Evolutionary conservation across 2,113 vertebrate species (phyloP).

Genomic region (Nothobranchius kuhntae): DNA sequence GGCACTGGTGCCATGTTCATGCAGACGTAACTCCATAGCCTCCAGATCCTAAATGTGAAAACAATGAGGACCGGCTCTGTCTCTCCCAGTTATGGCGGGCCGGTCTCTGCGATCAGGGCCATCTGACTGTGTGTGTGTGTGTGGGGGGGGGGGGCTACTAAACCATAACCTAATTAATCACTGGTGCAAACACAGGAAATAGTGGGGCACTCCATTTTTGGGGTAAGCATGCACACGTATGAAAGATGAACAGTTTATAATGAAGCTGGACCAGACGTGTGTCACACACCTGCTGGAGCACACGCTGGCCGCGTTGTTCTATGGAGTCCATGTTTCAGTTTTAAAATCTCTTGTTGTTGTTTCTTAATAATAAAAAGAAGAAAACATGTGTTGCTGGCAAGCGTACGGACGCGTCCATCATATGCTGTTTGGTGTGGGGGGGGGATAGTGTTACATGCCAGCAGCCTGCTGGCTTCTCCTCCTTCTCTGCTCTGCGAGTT

Average conservation of each 20-base stretch:
- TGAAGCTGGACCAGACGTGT: too few relatives aligned
- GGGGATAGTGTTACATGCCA: constrained; percentile 67
- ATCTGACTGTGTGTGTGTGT: constrained; percentile 12
- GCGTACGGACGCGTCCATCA: constrained; percentile 42
- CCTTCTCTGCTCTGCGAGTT: constrained; percentile 42
- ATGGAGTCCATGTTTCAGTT: background rate
- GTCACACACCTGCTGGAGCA: too few relatives aligned
- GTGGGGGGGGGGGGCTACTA: constrained; percentile 29
- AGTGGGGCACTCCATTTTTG: constrained; percentile 15
- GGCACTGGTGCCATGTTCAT: too few relatives aligned
- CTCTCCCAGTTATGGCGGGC: constrained; percentile 41
- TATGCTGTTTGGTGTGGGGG: constrained; percentile 61
- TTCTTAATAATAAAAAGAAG: constrained; percentile 26
- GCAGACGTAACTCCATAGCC: too few relatives aligned
- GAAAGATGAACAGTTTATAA: too few relatives aligned
- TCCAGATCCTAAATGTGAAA: constrained; percentile 5
- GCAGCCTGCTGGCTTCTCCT: constrained; percentile 59
- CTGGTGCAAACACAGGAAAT: constrained; percentile 36
- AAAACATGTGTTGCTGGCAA: constrained; percentile 41
- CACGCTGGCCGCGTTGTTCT: too few relatives aligned
- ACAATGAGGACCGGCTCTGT: constrained; percentile 28
- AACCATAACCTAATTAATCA: constrained; percentile 65
- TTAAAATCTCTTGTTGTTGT: constrained; percentile 14
- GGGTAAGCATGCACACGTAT: background rate
- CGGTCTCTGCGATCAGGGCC: constrained; percentile 30